Evolutionary conservation across 2,113 vertebrate species (phyloP).

Genomic region (Oreocharis arfaki): DNA sequence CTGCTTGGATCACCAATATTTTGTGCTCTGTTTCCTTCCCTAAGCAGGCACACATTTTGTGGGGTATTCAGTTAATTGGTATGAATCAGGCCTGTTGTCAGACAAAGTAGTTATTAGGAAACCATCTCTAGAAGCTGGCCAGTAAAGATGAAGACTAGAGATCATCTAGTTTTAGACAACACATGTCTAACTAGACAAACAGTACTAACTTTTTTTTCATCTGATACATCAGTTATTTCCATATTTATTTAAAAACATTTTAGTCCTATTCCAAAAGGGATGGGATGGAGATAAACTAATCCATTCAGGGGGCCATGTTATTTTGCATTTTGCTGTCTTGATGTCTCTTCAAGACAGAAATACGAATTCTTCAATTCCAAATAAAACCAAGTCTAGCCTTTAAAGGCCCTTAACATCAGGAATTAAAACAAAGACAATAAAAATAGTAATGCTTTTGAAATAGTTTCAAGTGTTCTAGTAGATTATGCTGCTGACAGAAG

Average conservation of each 20-base stretch:
- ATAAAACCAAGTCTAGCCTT: background rate
- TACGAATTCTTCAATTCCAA: background rate
- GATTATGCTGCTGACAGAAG: background rate
- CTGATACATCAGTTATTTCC: background rate
- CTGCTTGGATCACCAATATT: background rate
- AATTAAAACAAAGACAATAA: background rate
- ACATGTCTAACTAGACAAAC: background rate
- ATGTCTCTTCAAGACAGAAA: background rate
- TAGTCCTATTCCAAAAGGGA: background rate
- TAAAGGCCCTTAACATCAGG: background rate
- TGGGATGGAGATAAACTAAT: background rate
- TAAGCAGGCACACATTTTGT: background rate
- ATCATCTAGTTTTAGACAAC: background rate
- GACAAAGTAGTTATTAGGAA: background rate
- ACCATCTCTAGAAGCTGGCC: background rate
- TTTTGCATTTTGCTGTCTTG: background rate
- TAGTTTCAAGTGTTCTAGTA: background rate
- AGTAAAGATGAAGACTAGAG: background rate
- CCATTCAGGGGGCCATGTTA: background rate
- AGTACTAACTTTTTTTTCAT: background rate
- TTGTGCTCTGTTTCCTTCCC: background rate
- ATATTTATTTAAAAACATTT: background rate
- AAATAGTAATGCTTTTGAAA: background rate
- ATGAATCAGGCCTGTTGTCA: background rate
- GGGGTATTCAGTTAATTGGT: background rate